A percentile compares a stretch with the other conserved stretches of the same genome.
Evolutionary conservation across 2,797 vertebrate species (phyloP).

Genomic region (Lacerta bilineata): DNA sequence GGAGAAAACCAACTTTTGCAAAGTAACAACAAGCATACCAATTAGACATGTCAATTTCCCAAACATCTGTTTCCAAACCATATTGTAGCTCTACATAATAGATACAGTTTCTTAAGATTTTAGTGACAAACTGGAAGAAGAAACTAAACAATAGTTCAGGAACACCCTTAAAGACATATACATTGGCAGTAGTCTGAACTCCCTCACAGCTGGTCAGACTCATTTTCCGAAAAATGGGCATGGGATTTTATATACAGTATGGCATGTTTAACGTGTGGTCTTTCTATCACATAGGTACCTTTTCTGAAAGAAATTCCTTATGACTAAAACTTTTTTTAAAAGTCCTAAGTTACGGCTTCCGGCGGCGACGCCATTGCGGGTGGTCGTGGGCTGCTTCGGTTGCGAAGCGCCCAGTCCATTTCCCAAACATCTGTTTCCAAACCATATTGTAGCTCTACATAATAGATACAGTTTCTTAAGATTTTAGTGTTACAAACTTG

Average conservation of each 20-base stretch:
- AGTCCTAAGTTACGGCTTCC: too few species aligned
- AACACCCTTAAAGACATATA: background rate
- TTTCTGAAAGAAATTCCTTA: background rate
- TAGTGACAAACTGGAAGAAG: too few species aligned
- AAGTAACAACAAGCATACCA: background rate
- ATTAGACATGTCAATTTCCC: background rate
- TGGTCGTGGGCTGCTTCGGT: too few species aligned
- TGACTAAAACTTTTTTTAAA: background rate
- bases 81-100: background rate
- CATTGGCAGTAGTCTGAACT: background rate
- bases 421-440: background rate
- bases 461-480: background rate
- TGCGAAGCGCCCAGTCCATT: too few species aligned
- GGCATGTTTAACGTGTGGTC: background rate
- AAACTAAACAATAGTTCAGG: background rate
- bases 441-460: background rate
- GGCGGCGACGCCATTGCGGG: too few species aligned
- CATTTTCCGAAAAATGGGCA: background rate
- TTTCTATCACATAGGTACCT: background rate
- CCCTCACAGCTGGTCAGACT: background rate
- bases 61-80: background rate
- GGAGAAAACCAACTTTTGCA: background rate
- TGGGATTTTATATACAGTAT: background rate
- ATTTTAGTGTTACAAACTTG: too few species aligned
- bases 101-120: background rate